These are phyloP conservation scores for Balearica regulorum DNA, from an alignment of 2,797 vertebrate species.

Conservation along the genomic window DNA sequence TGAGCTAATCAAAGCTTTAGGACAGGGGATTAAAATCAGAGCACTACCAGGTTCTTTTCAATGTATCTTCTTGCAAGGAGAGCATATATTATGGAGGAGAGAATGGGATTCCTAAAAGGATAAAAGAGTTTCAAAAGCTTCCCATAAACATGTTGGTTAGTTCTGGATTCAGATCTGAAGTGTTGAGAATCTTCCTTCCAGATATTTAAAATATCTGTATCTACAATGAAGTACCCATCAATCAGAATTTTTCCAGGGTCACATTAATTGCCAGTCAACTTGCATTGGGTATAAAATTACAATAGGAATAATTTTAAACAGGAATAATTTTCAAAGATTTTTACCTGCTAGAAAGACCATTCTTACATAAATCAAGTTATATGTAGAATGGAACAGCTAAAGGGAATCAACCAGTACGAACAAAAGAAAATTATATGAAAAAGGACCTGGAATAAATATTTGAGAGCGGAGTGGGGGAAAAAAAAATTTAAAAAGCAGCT, in stretches of 20 bases:
- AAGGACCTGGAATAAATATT: neutral
- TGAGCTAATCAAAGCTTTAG: neutral
- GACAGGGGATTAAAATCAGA: neutral
- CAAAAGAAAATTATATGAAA: neutral
- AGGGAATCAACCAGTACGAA: neutral
- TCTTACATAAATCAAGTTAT: neutral
- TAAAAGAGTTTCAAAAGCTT: neutral
- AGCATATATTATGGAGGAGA: neutral
- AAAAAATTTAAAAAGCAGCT: too few relatives aligned
- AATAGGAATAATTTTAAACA: neutral
- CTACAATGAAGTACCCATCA: neutral
- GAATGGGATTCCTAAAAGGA: neutral
- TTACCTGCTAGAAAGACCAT: neutral
- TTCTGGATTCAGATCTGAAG: neutral
- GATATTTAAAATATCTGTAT: neutral
- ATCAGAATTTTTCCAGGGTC: neutral
- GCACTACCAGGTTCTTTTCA: neutral
- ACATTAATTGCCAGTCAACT: neutral
- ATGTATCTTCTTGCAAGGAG: neutral
- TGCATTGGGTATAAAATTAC: neutral
- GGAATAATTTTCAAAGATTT: neutral
- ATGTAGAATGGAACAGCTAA: neutral
- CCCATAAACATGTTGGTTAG: neutral
- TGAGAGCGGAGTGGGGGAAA: too few relatives aligned
- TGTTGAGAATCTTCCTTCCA: neutral